Conservation (phyloP, 2,113 vertebrate genomes). For the Albula goreensis region DNA sequence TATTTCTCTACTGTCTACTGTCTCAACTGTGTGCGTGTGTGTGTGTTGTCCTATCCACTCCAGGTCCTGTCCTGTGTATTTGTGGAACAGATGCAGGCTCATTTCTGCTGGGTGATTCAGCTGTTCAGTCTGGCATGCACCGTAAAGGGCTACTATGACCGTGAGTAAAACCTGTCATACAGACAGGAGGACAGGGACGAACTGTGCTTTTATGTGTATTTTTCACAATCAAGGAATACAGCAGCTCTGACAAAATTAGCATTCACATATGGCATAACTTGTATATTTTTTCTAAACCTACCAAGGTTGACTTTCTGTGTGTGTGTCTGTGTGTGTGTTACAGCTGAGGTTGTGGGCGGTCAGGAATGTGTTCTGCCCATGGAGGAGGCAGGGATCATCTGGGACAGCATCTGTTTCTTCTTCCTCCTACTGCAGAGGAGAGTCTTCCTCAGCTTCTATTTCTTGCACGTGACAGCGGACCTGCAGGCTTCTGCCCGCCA, state of each 20-base stretch:
- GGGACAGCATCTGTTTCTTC: slow-evolving; percentile 93
- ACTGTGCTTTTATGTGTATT: not conserved
- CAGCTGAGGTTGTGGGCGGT: slow-evolving; percentile 75
- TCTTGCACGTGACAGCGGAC: slow-evolving; percentile 78
- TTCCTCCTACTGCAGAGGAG: slow-evolving; percentile 90
- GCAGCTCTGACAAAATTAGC: not conserved
- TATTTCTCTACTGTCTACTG: not conserved
- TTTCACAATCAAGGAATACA: not conserved
- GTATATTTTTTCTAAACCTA: too few species aligned
- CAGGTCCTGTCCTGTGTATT: slow-evolving; percentile 96
- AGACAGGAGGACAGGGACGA: not conserved
- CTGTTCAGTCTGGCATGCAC: slow-evolving; percentile 97
- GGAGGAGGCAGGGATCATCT: slow-evolving; percentile 90
- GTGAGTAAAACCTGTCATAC: slow-evolving; percentile 69
- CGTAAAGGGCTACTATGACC: slow-evolving; percentile 89
- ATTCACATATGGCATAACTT: not conserved
- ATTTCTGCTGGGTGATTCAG: slow-evolving; percentile 97
- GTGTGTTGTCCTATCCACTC: slow-evolving; percentile 22
- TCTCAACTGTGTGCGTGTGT: not conserved
- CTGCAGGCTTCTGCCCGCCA: slow-evolving; percentile 83
- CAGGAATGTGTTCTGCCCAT: slow-evolving; percentile 82
- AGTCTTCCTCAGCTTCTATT: slow-evolving; percentile 92
- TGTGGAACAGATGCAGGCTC: slow-evolving; percentile 85
- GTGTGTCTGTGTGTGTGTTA: slow-evolving; percentile 7
- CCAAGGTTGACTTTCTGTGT: not conserved